Conservation (phyloP, 1,140 invertebrate species). For the Aphis gossypii region DNA sequence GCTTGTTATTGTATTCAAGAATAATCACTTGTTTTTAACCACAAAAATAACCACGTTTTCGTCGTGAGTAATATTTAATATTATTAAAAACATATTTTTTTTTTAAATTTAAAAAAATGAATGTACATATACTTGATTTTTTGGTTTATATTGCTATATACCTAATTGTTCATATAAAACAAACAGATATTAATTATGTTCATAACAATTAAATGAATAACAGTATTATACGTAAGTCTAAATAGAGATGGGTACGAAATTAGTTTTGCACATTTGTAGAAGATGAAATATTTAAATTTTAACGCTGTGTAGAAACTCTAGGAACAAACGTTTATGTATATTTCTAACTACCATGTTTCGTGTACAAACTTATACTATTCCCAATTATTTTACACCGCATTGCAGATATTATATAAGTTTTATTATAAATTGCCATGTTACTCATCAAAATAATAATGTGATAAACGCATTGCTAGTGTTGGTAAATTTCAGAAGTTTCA, state of each 20-base stretch:
- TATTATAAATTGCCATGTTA: background rate
- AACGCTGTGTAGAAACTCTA: background rate
- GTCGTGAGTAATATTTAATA: too few relatives aligned
- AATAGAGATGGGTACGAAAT: background rate
- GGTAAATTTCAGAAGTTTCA: background rate
- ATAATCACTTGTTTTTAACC: background rate
- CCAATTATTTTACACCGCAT: slow-evolving; percentile 6
- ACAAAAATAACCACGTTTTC: too few relatives aligned
- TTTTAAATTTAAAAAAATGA: too few relatives aligned
- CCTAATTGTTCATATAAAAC: background rate
- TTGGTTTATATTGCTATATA: background rate
- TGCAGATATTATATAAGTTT: background rate
- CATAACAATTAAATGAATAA: background rate
- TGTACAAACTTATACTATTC: background rate
- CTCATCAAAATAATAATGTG: background rate
- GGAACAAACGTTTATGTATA: background rate
- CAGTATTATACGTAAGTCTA: background rate
- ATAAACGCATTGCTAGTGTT: background rate
- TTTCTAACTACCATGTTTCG: background rate
- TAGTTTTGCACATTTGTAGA: background rate
- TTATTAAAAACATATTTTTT: too few relatives aligned
- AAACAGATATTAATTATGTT: background rate
- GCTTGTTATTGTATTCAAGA: background rate
- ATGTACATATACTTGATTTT: background rate
- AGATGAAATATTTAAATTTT: slow-evolving; percentile 2